Conservation (phyloP, 2,113 vertebrate genomes). For the Pluvialis apricaria region DNA sequence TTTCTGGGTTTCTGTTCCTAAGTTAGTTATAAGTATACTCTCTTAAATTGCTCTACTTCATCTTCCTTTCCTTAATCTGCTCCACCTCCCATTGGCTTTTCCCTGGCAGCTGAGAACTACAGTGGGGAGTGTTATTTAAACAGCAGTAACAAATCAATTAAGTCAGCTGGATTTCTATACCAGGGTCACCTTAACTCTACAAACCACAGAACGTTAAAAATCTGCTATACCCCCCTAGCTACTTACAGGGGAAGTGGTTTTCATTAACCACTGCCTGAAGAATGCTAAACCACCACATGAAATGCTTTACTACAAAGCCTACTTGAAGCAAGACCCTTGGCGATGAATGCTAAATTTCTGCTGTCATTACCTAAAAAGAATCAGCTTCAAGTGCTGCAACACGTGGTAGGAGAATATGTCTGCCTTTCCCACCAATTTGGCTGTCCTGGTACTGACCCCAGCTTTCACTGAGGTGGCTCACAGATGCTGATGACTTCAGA, state of each 20-base stretch:
- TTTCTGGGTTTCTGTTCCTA: background rate
- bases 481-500: background rate
- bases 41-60: background rate
- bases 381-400: background rate
- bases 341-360: background rate
- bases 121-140: background rate
- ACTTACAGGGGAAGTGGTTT: background rate
- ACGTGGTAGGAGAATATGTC: background rate
- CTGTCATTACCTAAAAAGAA: background rate
- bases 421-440: background rate
- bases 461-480: background rate
- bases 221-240: background rate
- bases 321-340: background rate
- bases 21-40: background rate
- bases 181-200: conserved; percentile 9
- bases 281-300: background rate
- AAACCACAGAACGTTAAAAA: background rate
- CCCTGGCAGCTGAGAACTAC: background rate
- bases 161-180: background rate
- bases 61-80: background rate
- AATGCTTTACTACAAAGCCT: background rate
- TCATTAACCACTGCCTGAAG: background rate
- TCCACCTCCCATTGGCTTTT: background rate
- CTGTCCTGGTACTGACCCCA: background rate
- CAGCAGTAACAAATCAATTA: conserved; percentile 5